Conservation (phyloP, 2,888 invertebrate species). For the Drosophila heteroneura region DNA sequence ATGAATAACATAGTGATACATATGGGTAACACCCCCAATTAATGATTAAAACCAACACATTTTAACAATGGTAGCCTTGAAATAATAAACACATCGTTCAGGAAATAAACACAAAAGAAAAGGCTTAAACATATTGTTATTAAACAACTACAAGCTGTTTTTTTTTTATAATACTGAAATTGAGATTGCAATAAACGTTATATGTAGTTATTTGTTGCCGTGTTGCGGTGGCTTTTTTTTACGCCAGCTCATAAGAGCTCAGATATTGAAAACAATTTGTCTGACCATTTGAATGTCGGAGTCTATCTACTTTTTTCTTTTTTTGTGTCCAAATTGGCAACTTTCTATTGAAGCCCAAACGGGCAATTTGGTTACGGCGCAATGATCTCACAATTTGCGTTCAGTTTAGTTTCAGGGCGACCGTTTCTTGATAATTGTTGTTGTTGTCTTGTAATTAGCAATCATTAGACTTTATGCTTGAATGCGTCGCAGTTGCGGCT, state of each 20-base stretch:
- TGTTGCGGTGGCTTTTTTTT: conserved; percentile 3
- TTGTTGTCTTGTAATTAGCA: conserved; percentile 70
- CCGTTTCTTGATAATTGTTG: conserved; percentile 28
- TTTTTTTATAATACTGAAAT: neutral
- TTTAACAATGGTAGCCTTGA: conserved; percentile 1
- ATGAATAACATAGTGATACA: neutral
- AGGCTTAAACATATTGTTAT: conserved; percentile 1
- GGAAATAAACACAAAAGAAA: conserved; percentile 12
- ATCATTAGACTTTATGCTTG: conserved; percentile 76
- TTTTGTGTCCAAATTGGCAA: conserved; percentile 42
- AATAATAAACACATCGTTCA: neutral
- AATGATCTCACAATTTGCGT: conserved; percentile 61
- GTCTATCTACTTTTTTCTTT: conserved; percentile 3
- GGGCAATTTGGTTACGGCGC: conserved; percentile 66
- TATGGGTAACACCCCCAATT: conserved; percentile 1
- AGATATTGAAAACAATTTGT: conserved; percentile 41
- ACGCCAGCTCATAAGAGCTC: conserved; percentile 2
- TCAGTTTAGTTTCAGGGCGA: conserved; percentile 25
- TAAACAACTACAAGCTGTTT: neutral
- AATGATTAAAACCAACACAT: conserved; percentile 15
- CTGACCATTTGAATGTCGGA: conserved; percentile 33
- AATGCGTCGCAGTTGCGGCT: conserved; percentile 65
- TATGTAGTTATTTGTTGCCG: conserved; percentile 11
- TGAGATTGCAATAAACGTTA: conserved; percentile 17
- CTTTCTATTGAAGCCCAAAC: conserved; percentile 44